These are phyloP conservation scores for Aspidiotus rigidus DNA, from an alignment of 2,888 invertebrate genomes.

Conservation along the genomic window DNA sequence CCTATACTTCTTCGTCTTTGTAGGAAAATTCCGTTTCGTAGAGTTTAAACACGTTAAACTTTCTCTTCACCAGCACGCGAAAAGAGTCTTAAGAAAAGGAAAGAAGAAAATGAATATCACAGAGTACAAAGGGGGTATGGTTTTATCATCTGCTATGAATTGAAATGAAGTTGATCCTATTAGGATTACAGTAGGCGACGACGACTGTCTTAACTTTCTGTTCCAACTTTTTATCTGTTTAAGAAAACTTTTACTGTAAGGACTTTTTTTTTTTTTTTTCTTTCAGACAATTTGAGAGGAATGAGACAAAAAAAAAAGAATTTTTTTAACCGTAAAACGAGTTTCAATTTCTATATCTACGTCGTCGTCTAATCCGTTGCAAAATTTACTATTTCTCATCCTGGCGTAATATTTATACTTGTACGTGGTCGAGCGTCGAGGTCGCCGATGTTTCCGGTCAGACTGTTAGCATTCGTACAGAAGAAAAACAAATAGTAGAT, in stretches of 20 bases:
- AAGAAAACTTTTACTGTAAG: slow-evolving; percentile 21
- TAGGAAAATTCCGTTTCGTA: slow-evolving; percentile 25
- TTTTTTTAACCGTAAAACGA: slow-evolving; percentile 23
- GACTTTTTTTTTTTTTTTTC: slow-evolving; percentile 1
- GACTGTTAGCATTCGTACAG: too few species aligned
- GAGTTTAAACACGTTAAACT: slow-evolving; percentile 31
- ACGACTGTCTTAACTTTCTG: slow-evolving; percentile 31
- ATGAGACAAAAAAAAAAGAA: slow-evolving; percentile 5
- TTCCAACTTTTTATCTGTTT: slow-evolving; percentile 31
- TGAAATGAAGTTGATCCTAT: slow-evolving; percentile 34
- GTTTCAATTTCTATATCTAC: slow-evolving; percentile 8
- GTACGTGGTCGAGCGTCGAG: too few species aligned
- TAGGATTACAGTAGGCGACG: slow-evolving; percentile 32
- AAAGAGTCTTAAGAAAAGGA: slow-evolving; percentile 13
- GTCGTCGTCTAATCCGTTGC: background rate
- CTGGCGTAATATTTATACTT: too few species aligned
- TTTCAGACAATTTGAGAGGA: slow-evolving; percentile 25
- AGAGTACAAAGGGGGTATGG: slow-evolving; percentile 5
- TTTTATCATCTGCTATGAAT: slow-evolving; percentile 34
- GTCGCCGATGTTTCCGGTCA: too few species aligned
- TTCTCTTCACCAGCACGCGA: slow-evolving; percentile 10
- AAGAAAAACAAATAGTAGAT: too few species aligned
- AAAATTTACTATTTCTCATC: background rate
- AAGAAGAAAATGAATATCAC: background rate
- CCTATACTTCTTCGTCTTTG: slow-evolving; percentile 11